Evolutionary conservation across 2,888 invertebrate species (phyloP).

Genomic region (Lepidochitona cinerea): DNA sequence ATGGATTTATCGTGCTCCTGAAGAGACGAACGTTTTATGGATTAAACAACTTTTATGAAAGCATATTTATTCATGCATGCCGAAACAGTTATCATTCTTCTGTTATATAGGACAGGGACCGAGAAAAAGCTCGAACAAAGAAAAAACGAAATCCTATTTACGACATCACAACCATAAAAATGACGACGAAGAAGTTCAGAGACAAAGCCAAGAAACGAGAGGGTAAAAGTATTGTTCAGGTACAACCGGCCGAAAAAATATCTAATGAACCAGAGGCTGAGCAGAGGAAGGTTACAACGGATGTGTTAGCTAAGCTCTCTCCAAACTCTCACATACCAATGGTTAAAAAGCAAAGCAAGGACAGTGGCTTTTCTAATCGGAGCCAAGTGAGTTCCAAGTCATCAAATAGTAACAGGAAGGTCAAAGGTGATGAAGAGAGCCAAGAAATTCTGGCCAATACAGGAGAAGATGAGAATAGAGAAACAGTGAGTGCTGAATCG

Average conservation of each 20-base stretch:
- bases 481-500: not conserved
- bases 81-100: not conserved
- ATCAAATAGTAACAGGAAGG: not conserved
- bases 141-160: conserved; percentile 41
- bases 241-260: not conserved
- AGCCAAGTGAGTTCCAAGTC: conserved; percentile 41
- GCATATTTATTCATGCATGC: too few species aligned
- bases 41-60: too few species aligned
- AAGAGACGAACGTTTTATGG: too few species aligned
- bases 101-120: conserved; percentile 50
- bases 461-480: conserved; percentile 30
- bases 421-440: conserved; percentile 31
- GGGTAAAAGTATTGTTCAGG: not conserved
- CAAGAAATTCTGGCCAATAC: conserved; percentile 32
- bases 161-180: conserved; percentile 22
- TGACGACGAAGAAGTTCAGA: conserved; percentile 14
- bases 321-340: conserved; percentile 44
- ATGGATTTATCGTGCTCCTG: too few species aligned
- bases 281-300: conserved; percentile 17
- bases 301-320: conserved; percentile 21
- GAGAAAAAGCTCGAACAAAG: conserved; percentile 38
- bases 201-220: not conserved
- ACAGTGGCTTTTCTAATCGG: conserved; percentile 53
- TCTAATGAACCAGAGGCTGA: not conserved
- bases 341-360: conserved; percentile 54